Evolutionary conservation across 1,140 invertebrate species (phyloP), one percentile per base, ranked within the genome.

Genomic region (Pinna nobilis): DNA sequence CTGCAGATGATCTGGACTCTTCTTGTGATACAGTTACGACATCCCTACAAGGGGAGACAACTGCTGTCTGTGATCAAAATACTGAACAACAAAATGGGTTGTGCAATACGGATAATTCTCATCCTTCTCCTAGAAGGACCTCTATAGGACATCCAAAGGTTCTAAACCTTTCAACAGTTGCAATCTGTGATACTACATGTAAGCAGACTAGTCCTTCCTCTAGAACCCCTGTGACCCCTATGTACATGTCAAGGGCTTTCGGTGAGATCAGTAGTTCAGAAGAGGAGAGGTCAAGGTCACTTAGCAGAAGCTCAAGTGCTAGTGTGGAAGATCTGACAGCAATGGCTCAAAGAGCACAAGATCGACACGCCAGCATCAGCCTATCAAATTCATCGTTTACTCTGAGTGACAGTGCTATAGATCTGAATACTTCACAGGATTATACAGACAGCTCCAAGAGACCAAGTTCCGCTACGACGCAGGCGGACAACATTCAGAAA

Each of bases 301-400:
- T 76, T 39, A 87, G 84, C 68, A 75, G 84, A 18, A 88, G 87
- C 74, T 84, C 85, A 25, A 88, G 79, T 68, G 74, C 86, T 3
- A 88, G 88, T 76, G 60, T 77, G 3, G 87, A 88, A 44, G 88
- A 88, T 77, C 63, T 87, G 25, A 83, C 76, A 41, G 39, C 18
- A 11, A 57, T 82, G 11, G 74, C 67, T 35, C 76, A 74, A 65
- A 35, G 81, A 67, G 49, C 71, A 47, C 50, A 86, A 2, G 55
- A 81, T 88, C 33, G 89, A 91, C 72, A 86, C 86, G 50, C 70
- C 49, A 20, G 44, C 23, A 63, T 65, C 13, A 41, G 33, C 18
- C 23, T 60, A 41, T 67, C 78, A 65, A 55, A 63, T 64, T 74
- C 66, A 33, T 20, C 41, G 11, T 47, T 84, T 18, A 78, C 81